A percentile compares a stretch with the other conserved stretches of the same genome.
Conservation (phyloP, 2,888 invertebrate genomes). For the Lithophane semibrunnea region DNA sequence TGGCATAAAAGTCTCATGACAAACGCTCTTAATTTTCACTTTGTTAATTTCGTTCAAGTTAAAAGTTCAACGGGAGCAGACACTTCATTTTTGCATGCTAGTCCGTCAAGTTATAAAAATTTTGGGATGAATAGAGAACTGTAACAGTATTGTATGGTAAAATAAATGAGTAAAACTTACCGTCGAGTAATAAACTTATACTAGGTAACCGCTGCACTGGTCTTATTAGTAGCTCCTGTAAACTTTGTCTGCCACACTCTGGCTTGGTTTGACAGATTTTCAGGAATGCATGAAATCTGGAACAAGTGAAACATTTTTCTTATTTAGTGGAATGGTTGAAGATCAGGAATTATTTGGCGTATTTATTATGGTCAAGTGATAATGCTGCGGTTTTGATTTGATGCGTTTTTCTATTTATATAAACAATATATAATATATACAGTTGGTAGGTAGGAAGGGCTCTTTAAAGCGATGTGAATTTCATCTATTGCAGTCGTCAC, state of each 20-base stretch:
- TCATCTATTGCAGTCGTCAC: neutral
- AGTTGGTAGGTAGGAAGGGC: neutral
- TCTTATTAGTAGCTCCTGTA: conserved; percentile 98
- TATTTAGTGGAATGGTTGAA: neutral
- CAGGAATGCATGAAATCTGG: conserved; percentile 98
- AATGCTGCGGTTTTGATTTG: neutral
- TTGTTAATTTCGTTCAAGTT: neutral
- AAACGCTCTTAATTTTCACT: neutral
- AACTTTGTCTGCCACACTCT: conserved; percentile 98
- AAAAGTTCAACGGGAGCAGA: neutral
- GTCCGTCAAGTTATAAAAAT: neutral
- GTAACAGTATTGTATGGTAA: neutral
- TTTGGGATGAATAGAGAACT: neutral
- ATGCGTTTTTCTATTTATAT: neutral
- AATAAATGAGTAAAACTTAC: conserved; percentile 87
- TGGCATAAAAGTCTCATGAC: neutral
- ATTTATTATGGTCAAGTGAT: neutral
- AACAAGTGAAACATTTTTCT: conserved; percentile 58
- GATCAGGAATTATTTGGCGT: neutral
- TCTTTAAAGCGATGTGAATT: neutral
- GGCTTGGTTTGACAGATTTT: conserved; percentile 98
- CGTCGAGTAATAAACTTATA: conserved; percentile 97
- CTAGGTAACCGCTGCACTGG: conserved; percentile 99
- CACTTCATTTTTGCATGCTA: neutral
- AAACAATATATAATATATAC: no score